Percentiles rank a stretch among this genome's conserved stretches.
phyloP scores from a whole-genome alignment of 2,888 invertebrate species.

The Amphipoea lucens region DNA sequence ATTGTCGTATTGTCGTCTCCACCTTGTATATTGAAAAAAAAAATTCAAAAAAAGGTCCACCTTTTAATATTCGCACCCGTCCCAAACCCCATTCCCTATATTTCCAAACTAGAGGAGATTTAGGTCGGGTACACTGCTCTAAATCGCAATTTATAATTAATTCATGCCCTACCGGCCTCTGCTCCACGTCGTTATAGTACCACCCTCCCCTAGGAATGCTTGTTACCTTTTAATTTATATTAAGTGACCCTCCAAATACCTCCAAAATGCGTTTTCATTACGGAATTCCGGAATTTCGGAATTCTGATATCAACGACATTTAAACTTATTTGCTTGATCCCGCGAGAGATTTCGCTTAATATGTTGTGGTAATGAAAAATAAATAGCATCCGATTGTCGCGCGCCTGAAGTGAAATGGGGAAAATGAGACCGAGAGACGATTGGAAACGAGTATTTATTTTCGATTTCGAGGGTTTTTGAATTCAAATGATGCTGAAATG shows the following conservation, averaged over 20 bases:
- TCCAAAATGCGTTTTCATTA: slow-evolving; percentile 60
- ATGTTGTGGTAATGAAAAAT: slow-evolving; percentile 54
- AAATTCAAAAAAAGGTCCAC: too few relatives aligned
- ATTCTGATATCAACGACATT: slow-evolving; percentile 23
- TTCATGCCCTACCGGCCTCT: slow-evolving; percentile 63
- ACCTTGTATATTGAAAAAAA: not conserved
- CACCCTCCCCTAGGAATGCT: slow-evolving; percentile 66
- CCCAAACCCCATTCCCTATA: slow-evolving; percentile 26
- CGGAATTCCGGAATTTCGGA: slow-evolving; percentile 34
- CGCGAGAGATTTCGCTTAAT: slow-evolving; percentile 31
- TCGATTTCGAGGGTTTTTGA: slow-evolving; percentile 34
- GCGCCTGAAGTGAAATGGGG: slow-evolving; percentile 5
- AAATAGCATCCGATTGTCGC: slow-evolving; percentile 39
- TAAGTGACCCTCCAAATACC: slow-evolving; percentile 58
- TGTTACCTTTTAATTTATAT: slow-evolving; percentile 78
- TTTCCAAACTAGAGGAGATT: slow-evolving; percentile 59
- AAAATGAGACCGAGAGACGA: slow-evolving; percentile 5
- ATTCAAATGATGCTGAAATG: slow-evolving; percentile 41
- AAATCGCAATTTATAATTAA: slow-evolving; percentile 71
- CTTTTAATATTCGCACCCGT: not conserved
- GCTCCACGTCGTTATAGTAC: slow-evolving; percentile 69
- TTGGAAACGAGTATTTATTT: slow-evolving; percentile 42
- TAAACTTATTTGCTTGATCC: slow-evolving; percentile 34
- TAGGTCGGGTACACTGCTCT: slow-evolving; percentile 61
- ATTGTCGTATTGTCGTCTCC: too few relatives aligned